Conservation (phyloP, 1,140 invertebrate species). For the Diorhabda sublineata region DNA sequence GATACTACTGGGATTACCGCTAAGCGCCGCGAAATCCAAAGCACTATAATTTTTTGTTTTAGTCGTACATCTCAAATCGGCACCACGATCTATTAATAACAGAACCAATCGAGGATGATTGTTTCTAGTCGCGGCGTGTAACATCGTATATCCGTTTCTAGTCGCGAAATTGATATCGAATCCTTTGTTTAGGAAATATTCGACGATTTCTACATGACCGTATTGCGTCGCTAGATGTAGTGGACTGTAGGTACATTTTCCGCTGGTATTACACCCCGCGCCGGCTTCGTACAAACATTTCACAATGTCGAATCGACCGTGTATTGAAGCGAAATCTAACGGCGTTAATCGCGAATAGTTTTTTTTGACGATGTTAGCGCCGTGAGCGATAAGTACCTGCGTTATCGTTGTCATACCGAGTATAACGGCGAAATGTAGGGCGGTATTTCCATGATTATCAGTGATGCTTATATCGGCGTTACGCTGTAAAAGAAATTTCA, state of each 20-base stretch:
- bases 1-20: too few species aligned
- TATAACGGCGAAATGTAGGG: conserved; percentile 31
- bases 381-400: conserved; percentile 25
- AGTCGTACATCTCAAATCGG: conserved; percentile 22
- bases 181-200: conserved; percentile 11
- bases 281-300: conserved; percentile 27
- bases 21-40: conserved; percentile 45
- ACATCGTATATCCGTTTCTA: conserved; percentile 40
- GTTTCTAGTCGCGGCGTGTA: conserved; percentile 52
- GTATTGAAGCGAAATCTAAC: conserved; percentile 62
- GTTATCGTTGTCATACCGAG: conserved; percentile 29
- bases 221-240: conserved; percentile 31
- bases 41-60: conserved; percentile 8
- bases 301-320: conserved; percentile 60
- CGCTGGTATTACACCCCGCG: conserved; percentile 23
- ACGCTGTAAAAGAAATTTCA: conserved; percentile 13
- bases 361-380: conserved; percentile 25
- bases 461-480: conserved; percentile 20
- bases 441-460: conserved; percentile 17
- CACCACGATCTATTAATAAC: conserved; percentile 26
- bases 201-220: conserved; percentile 70
- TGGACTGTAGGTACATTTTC: conserved; percentile 23
- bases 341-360: conserved; percentile 20
- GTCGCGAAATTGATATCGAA: conserved; percentile 22
- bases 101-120: conserved; percentile 46